These are phyloP conservation scores for Candidula unifasciata DNA, from an alignment of 2,888 invertebrate genomes.

Conservation along the genomic window DNA sequence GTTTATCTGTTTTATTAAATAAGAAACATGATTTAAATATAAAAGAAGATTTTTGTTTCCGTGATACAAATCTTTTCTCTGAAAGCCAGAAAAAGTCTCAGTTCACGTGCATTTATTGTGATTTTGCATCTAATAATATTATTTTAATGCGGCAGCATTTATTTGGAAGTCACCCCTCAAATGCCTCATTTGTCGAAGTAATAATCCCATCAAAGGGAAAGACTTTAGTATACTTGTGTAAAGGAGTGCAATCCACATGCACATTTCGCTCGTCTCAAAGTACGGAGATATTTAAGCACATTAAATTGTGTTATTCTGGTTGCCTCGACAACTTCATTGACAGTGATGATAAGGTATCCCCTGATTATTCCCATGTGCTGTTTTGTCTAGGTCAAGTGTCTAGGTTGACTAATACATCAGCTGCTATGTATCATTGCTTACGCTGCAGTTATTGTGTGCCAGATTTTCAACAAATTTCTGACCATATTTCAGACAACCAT, in stretches of 20 bases:
- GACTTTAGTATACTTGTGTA: slow-evolving; percentile 28
- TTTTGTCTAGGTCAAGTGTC: slow-evolving; percentile 28
- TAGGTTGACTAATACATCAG: not conserved
- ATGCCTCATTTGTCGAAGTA: slow-evolving; percentile 27
- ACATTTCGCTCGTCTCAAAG: slow-evolving; percentile 17
- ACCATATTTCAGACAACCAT: slow-evolving; percentile 37
- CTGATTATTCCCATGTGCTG: slow-evolving; percentile 36
- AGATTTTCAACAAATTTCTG: slow-evolving; percentile 8
- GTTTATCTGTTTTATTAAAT: not conserved
- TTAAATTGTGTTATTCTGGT: slow-evolving; percentile 44
- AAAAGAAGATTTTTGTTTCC: not conserved
- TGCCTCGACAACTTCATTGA: slow-evolving; percentile 24
- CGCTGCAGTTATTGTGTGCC: slow-evolving; percentile 7
- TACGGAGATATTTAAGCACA: slow-evolving; percentile 42
- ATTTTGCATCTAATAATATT: not conserved
- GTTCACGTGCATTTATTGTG: slow-evolving; percentile 17
- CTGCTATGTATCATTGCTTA: slow-evolving; percentile 33
- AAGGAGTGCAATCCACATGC: slow-evolving; percentile 29
- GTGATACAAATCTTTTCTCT: not conserved
- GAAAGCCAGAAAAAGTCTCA: slow-evolving; percentile 1
- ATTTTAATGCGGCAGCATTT: slow-evolving; percentile 26
- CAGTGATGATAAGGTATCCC: not conserved
- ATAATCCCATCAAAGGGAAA: not conserved
- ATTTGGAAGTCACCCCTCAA: not conserved
- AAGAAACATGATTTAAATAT: not conserved